phyloP scores from a whole-genome alignment of 2,113 vertebrate genomes.

The Eclectus roratus region DNA sequence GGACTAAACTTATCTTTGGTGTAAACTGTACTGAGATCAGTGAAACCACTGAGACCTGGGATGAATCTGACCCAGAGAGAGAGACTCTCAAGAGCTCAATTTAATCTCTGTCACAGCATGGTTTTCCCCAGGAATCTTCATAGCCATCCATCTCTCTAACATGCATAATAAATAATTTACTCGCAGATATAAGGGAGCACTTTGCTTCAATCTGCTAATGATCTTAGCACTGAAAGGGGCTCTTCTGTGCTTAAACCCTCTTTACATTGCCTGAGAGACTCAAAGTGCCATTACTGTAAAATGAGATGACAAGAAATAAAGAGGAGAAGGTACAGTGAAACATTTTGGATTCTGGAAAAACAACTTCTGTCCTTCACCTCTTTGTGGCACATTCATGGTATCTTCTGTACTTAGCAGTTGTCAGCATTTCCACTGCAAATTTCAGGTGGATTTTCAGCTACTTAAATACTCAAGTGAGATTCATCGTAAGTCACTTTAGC shows the following conservation, averaged over 20 bases:
- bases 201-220: constrained; percentile 53
- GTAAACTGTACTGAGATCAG: constrained; percentile 5
- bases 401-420: background rate
- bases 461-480: background rate
- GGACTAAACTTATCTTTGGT: constrained; percentile 8
- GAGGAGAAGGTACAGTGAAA: background rate
- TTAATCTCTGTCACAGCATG: constrained; percentile 19
- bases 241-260: background rate
- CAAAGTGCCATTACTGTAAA: constrained; percentile 12
- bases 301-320: background rate
- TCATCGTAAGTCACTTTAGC: background rate
- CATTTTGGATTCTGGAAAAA: background rate
- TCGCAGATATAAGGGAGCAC: constrained; percentile 14
- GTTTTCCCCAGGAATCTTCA: constrained; percentile 45
- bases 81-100: constrained; percentile 11
- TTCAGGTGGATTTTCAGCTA: background rate
- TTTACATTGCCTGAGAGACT: constrained; percentile 5
- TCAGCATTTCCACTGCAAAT: background rate
- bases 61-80: constrained; percentile 12
- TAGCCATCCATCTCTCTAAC: constrained; percentile 48
- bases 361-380: background rate
- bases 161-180: constrained; percentile 64
- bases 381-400: background rate
- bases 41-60: background rate
- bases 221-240: constrained; percentile 22